Evolutionary conservation across 1,140 invertebrate genomes (phyloP).

Genomic region (Pinna nobilis): DNA sequence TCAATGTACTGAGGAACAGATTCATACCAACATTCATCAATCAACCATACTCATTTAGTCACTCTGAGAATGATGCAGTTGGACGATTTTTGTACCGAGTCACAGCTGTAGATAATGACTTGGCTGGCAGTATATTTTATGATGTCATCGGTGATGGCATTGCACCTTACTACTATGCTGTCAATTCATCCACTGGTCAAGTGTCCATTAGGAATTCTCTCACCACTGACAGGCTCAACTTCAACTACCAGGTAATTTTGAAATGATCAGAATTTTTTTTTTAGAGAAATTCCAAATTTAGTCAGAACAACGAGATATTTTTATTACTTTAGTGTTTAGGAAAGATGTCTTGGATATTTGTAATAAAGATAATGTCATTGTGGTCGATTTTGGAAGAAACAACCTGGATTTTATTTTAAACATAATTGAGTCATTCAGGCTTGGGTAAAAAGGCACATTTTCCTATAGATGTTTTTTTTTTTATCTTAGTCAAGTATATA

Average conservation of each 20-base stretch:
- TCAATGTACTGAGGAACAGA: conserved; percentile 38
- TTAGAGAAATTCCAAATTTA: neutral
- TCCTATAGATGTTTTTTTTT: no score
- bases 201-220: conserved; percentile 8
- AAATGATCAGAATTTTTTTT: neutral
- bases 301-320: neutral
- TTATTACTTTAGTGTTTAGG: no score
- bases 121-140: conserved; percentile 47
- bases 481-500: no score
- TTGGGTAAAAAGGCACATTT: no score
- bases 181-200: conserved; percentile 1
- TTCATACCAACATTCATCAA: conserved; percentile 42
- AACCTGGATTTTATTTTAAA: no score
- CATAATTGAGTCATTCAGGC: no score
- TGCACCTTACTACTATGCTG: conserved; percentile 47
- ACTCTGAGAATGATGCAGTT: conserved; percentile 37
- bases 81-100: conserved; percentile 34
- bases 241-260: conserved; percentile 20
- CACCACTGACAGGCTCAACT: conserved; percentile 7
- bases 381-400: no score
- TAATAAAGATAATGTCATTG: no score
- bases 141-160: conserved; percentile 51
- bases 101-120: conserved; percentile 44
- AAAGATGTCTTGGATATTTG: no score
- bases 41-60: conserved; percentile 38